Evolutionary conservation across 2,888 invertebrate genomes (phyloP), one percentile per base, ranked within the genome.

Genomic region (Thecocarcelia acutangulata): DNA sequence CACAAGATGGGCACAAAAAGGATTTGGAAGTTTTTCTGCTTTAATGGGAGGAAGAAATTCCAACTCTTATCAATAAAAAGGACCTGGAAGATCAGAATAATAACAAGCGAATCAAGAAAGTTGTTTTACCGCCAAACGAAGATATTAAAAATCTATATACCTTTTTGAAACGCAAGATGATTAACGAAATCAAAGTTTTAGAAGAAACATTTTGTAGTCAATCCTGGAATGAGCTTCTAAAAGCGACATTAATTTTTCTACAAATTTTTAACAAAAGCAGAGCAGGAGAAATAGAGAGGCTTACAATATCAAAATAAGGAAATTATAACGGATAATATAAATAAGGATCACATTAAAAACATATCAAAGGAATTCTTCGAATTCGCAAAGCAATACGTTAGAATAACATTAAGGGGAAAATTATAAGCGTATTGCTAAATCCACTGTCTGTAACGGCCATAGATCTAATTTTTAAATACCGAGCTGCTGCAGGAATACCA

Each of bases 181-280:
- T 54, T 0, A 42, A 24, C 8, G n/a, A 42, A 17, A 42, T 73
- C 3, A 12, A 59, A 52, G 44, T 28, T 11, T 54, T 73, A 28
- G 12, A 33, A 24, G 24, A 24, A 2, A 40, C 28, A 56, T 66
- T 74, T 42, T 13, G 56, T 56, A 3, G 12, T 1, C 11, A 56
- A 2, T 19, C 64, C 0, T 74, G 64, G 66, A 66, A 0, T 8
- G 33, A 74, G 6, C 12, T 66, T 5, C 19, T 66, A 11, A 48
- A 75, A 58, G 2, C 48, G 0, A 52, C 75, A 12, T 19, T 75
- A 1, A 58, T 59, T 19, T 75, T 58, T 19, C 54, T 75, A 5
- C 66, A 66, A 66, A 58, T 75, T 12, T 75, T 58, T 24, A 75
- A 66, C 17, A 28, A 59, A 9, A 33, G 59, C 48, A 9, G 66